These are phyloP conservation scores for Eufriesea mexicana DNA, from an alignment of 1,140 invertebrate genomes.

Conservation along the genomic window DNA sequence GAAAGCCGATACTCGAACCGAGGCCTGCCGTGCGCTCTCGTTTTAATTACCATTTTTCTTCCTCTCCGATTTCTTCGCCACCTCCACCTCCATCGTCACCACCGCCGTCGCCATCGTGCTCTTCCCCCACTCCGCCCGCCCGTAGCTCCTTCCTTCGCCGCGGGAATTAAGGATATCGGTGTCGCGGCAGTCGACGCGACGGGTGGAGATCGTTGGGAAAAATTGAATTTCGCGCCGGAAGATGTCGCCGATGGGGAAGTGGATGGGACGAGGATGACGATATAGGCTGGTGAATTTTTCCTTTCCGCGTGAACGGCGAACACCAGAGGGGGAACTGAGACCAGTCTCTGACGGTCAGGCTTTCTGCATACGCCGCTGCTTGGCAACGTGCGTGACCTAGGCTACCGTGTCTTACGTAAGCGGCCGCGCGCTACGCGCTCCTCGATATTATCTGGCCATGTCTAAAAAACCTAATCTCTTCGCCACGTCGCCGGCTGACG, in stretches of 20 bases:
- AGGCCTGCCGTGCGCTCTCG: slow-evolving; percentile 67
- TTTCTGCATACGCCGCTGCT: slow-evolving; percentile 27
- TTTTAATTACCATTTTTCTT: slow-evolving; percentile 73
- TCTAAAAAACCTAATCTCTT: slow-evolving; percentile 33
- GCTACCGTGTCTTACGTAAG: slow-evolving; percentile 40
- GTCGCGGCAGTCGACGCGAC: background rate
- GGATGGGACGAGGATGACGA: no score
- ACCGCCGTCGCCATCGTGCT: background rate
- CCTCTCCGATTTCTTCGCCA: slow-evolving; percentile 68
- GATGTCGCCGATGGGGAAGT: background rate
- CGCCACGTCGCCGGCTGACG: background rate
- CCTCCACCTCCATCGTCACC: background rate
- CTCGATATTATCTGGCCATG: slow-evolving; percentile 30
- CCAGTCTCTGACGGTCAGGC: background rate
- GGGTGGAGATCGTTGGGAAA: background rate
- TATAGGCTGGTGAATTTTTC: no score
- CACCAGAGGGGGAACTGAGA: background rate
- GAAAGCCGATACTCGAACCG: slow-evolving; percentile 71
- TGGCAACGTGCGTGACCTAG: slow-evolving; percentile 49
- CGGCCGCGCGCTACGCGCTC: slow-evolving; percentile 6
- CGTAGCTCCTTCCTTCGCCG: slow-evolving; percentile 45
- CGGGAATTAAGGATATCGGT: slow-evolving; percentile 63
- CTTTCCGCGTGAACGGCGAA: background rate
- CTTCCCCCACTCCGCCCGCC: slow-evolving; percentile 5
- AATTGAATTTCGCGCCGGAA: background rate